A percentile compares a stretch with the other conserved stretches of the same genome.
Evolutionary conservation across 2,797 vertebrate species (phyloP).

Genomic region (Malacoraja senta): DNA sequence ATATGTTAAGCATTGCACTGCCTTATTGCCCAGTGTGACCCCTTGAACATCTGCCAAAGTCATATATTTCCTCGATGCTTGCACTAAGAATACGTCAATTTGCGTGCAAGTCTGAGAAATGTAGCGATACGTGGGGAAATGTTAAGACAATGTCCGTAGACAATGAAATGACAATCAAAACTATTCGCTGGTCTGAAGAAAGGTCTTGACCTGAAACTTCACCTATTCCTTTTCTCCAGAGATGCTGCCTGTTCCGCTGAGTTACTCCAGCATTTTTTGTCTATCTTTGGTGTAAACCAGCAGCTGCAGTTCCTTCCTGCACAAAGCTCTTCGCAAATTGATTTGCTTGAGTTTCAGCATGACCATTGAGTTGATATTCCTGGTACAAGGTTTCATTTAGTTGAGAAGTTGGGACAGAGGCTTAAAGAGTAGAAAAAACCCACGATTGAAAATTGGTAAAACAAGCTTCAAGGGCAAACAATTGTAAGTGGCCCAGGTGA

Average conservation of each 20-base stretch:
- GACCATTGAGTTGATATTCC: not conserved
- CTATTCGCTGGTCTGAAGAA: too few relatives aligned
- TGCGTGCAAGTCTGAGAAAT: not conserved
- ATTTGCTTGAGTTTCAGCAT: not conserved
- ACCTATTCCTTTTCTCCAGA: too few relatives aligned
- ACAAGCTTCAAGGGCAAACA: not conserved
- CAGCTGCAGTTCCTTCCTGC: too few relatives aligned
- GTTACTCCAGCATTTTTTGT: too few relatives aligned
- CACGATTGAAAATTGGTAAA: not conserved
- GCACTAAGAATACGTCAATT: not conserved
- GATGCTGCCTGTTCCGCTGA: too few relatives aligned
- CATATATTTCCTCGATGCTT: not conserved
- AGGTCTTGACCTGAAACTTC: too few relatives aligned
- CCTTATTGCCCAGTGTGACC: not conserved
- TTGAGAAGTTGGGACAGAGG: not conserved
- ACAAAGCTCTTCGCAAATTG: not conserved
- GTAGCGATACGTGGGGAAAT: not conserved
- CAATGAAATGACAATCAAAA: not conserved
- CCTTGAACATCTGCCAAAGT: not conserved
- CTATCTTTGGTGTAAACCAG: too few relatives aligned
- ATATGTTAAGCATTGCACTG: constrained; percentile 1
- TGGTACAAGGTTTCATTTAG: not conserved
- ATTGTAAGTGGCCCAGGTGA: too few relatives aligned
- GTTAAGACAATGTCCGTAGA: not conserved
- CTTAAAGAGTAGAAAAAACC: not conserved